Evolutionary conservation across 2,888 invertebrate species (phyloP).

Genomic region (Podabrus alpinus): DNA sequence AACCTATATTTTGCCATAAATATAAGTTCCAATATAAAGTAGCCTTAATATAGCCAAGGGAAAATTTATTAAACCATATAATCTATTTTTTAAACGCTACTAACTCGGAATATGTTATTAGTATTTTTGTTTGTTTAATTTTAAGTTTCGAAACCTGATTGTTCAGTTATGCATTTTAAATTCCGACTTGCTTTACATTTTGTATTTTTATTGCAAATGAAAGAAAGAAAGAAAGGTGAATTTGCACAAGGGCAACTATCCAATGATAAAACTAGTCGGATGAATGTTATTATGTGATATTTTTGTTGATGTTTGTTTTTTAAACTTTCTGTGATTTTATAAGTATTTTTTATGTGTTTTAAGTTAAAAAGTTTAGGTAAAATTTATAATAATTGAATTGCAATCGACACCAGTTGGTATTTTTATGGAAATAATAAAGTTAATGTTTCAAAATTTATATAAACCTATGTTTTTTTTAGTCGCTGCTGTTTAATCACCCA

Average conservation of each 20-base stretch:
- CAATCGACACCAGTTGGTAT: neutral
- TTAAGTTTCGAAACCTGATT: neutral
- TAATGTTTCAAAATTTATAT: neutral
- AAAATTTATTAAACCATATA: neutral
- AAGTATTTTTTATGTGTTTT: constrained; percentile 17
- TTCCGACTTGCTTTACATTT: constrained; percentile 2
- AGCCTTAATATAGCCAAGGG: neutral
- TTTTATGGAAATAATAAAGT: neutral
- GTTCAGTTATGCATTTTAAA: neutral
- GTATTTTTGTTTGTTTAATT: neutral
- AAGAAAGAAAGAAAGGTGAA: neutral
- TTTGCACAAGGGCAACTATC: constrained; percentile 22
- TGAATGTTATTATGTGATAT: constrained; percentile 22
- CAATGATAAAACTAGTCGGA: constrained; percentile 19
- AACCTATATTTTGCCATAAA: constrained; percentile 9
- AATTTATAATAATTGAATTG: neutral
- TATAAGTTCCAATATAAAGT: neutral
- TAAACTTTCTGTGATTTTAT: constrained; percentile 7
- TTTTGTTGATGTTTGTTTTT: constrained; percentile 16
- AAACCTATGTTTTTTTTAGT: neutral
- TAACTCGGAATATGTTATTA: neutral
- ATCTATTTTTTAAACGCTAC: neutral
- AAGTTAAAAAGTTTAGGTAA: neutral
- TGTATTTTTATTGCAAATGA: constrained; percentile 1
- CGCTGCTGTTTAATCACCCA: neutral